These are phyloP conservation scores for Sapajus apella DNA, from an alignment of 2,113 vertebrate genomes.

Conservation along the genomic window DNA sequence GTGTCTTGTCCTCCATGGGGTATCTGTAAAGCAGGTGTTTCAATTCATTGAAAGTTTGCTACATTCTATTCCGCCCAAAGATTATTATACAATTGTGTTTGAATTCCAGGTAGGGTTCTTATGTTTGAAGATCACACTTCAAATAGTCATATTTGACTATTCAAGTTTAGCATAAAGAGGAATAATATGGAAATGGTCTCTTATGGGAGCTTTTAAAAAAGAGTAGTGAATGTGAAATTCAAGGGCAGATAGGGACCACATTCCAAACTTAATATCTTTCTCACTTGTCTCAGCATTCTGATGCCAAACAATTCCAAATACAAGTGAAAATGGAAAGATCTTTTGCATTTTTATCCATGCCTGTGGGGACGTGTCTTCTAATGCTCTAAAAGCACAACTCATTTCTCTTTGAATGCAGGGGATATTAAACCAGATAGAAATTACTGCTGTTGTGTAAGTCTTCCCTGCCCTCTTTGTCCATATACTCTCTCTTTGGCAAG, in stretches of 20 bases:
- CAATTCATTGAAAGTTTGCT: slow-evolving; percentile 57
- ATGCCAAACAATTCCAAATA: slow-evolving; percentile 57
- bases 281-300: slow-evolving; percentile 42
- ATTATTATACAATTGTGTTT: slow-evolving; percentile 68
- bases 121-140: slow-evolving; percentile 73
- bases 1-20: slow-evolving; percentile 61
- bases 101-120: slow-evolving; percentile 71
- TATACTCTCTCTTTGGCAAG: background rate
- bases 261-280: slow-evolving; percentile 56
- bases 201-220: slow-evolving; percentile 49
- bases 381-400: background rate
- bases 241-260: slow-evolving; percentile 58
- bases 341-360: slow-evolving; percentile 42
- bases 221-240: slow-evolving; percentile 64
- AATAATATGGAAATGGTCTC: slow-evolving; percentile 63
- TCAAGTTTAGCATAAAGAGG: slow-evolving; percentile 62
- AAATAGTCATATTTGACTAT: slow-evolving; percentile 69
- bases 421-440: slow-evolving; percentile 35
- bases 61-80: slow-evolving; percentile 60
- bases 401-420: slow-evolving; percentile 22
- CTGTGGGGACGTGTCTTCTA: background rate
- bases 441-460: background rate
- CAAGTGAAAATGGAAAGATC: slow-evolving; percentile 32
- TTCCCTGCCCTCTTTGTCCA: background rate
- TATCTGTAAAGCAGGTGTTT: slow-evolving; percentile 73